Base-by-base conservation (phyloP, 2,888 invertebrate genomes). In the Chaitophorus viminalis region DNA sequence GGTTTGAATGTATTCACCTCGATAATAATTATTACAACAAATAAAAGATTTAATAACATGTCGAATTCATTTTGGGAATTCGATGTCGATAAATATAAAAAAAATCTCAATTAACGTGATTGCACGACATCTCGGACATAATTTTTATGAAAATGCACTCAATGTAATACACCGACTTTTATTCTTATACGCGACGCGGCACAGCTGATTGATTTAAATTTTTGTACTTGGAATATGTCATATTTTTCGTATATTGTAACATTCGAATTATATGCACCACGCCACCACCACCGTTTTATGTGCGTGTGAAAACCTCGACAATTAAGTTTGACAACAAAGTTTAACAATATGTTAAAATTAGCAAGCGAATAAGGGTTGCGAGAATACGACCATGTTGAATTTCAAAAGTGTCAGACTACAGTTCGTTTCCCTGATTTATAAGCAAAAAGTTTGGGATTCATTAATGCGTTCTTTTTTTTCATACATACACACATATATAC, bases 331-430 rank as follows among this genome's bases (percentile, higher is more conserved):
- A 78, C 70, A 60, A 79, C 70, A 86, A 86, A 86, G 86, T 86
- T 86, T 79, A 79, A 86, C 86, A 78, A 86, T 86, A 86, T 79
- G 78, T 86, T 78, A 86, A 79, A 79, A 86, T 78, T 86, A 86
- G 72, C 77, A 17, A 70, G 68, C 33, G 52, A 85, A 78, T 77
- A 52, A 31, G 70, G 70, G 54, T 54, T 2, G 60, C 36, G 72
- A 78, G 31, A 72, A 39, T 77, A 60, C 54, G 83, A 36, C 70
- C 54, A 25, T 25, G 86, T 74, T 52, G 70, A 54, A 78, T 54
- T 79, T 85, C 77, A 76, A 77, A 85, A 85, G 85, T 85, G 85
- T 85, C 77, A 77, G 33, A 52, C 33, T 33, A 5, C 77, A 77
- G 77, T 85, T 70, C 77, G 77, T 78, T 70, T 86, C 18, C 17